Base-by-base conservation (phyloP, 2,113 vertebrate species). In the Prietella phreatophila region DNA sequence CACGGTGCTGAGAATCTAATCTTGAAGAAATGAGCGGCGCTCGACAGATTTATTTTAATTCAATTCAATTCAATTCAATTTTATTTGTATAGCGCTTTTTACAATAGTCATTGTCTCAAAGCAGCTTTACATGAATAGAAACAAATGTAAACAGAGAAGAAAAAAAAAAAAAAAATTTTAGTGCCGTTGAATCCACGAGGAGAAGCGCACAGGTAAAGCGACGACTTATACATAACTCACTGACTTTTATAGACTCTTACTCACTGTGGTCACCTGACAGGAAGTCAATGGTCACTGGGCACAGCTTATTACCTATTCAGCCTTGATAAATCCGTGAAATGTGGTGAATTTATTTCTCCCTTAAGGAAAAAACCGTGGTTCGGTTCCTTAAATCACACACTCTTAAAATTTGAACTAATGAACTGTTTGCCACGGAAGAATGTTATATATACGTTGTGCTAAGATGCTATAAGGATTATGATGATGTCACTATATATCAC, bases 201-300 rank as follows among this genome's bases (percentile, higher is more conserved):
- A 73, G 87, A 65, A 33, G 47, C 5, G n/a, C 83, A 22, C 61
- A 84, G 82, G 91, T 87, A 88, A 73, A 82, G 79, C 82, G 36
- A 65, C 75, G 36, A 4, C 27, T 71, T 85, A 85, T 90, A 86
- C 61, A 90, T 90, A 89, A 88, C 81, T 90, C 87, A 39, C 55
- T 17, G 65, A 22, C 69, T 83, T 92, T 94, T 92, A 92, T 89
- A 73, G 91, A 91, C 92, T 91, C 88, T 94, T 82, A 36, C 88
- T 93, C 90, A 89, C 92, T 87, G 87, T 90, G 92, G 89, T 91
- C 91, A 93, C 85, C 91, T 90, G 93, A 92, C 93, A 92, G 91
- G 84, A 94, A 91, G 90, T 92, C 92, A 90, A 91, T 92, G 92
- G 87, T 85, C 60, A 84, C 90, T 88, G 78, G 22, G 83, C 67